A percentile compares a stretch with the other conserved stretches of the same genome.
phyloP scores from a whole-genome alignment of 2,888 invertebrate species.

The Hoplodrina blanda region DNA sequence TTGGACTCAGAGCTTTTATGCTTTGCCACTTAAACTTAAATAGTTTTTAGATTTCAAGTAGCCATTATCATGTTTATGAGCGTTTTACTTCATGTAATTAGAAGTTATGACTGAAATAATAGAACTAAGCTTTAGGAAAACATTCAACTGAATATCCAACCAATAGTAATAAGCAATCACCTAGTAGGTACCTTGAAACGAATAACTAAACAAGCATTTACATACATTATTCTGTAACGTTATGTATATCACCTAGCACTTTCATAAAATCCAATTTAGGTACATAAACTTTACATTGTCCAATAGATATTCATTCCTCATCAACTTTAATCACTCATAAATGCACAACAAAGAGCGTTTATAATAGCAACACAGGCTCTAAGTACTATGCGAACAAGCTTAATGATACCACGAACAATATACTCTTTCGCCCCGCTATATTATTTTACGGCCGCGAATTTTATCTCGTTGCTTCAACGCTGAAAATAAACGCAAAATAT shows the following conservation, averaged over 20 bases:
- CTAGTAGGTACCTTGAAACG: conserved; percentile 17
- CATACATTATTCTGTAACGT: conserved; percentile 16
- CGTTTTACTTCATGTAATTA: not conserved
- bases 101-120: conserved; percentile 7
- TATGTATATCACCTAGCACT: conserved; percentile 41
- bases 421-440: conserved; percentile 76
- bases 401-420: conserved; percentile 79
- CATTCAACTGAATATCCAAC: not conserved
- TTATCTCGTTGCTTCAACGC: conserved; percentile 81
- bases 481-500: conserved; percentile 81
- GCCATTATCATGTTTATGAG: not conserved
- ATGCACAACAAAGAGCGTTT: conserved; percentile 70
- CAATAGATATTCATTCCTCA: conserved; percentile 67
- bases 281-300: conserved; percentile 65
- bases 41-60: not conserved
- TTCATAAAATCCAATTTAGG: conserved; percentile 58
- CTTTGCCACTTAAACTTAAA: not conserved
- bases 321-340: conserved; percentile 73
- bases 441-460: conserved; percentile 83
- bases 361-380: conserved; percentile 64
- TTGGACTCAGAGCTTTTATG: not conserved
- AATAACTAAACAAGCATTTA: conserved; percentile 15
- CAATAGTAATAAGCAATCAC: conserved; percentile 9
- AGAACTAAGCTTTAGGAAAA: not conserved
- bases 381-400: conserved; percentile 73